phyloP scores from a whole-genome alignment of 2,113 vertebrate species.

The Rhipidura dahli region DNA sequence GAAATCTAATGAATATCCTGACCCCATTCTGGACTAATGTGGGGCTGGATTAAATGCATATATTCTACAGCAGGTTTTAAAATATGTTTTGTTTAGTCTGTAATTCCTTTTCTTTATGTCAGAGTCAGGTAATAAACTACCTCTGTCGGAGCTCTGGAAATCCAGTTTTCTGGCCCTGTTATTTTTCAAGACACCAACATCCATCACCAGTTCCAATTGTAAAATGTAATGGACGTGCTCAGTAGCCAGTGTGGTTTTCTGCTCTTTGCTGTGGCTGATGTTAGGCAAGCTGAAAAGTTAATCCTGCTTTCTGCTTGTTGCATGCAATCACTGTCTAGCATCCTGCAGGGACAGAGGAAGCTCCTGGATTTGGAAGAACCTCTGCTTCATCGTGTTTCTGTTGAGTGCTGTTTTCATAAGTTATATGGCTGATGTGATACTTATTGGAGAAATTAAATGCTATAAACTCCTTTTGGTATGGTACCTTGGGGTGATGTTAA shows the following conservation, averaged over 20 bases:
- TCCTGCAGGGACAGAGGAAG: background rate
- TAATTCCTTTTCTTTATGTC: background rate
- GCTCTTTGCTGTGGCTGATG: background rate
- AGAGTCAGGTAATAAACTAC: background rate
- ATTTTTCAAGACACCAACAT: background rate
- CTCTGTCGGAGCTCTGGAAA: background rate
- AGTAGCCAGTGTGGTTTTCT: background rate
- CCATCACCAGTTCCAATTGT: background rate
- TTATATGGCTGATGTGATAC: background rate
- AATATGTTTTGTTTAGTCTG: background rate
- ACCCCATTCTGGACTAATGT: background rate
- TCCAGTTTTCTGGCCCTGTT: background rate
- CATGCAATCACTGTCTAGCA: background rate
- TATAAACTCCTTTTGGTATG: background rate
- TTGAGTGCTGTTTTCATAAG: background rate
- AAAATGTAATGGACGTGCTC: background rate
- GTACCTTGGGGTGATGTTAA: background rate
- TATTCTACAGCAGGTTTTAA: background rate
- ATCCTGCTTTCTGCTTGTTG: constrained; percentile 22
- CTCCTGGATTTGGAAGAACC: background rate
- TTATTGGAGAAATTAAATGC: constrained; percentile 11
- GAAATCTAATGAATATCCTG: background rate
- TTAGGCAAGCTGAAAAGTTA: background rate
- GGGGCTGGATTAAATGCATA: background rate
- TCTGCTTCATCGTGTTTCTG: background rate